Evolutionary conservation across 2,888 invertebrate species (phyloP).

Genomic region (Petrophora chlorosata): DNA sequence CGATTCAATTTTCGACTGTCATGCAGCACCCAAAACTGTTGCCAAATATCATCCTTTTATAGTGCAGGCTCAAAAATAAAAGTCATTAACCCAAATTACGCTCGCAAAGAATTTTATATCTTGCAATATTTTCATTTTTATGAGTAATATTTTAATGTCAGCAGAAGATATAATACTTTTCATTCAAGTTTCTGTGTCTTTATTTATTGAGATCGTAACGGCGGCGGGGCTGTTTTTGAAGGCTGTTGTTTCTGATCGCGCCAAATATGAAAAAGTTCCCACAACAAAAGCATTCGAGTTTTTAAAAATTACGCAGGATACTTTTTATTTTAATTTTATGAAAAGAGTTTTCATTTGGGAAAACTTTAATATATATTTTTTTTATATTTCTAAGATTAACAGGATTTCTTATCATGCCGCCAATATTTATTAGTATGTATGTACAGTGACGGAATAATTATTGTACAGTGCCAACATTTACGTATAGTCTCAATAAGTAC

Average conservation of each 20-base stretch:
- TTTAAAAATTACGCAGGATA: background rate
- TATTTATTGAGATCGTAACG: background rate
- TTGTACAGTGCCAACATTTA: too few relatives aligned
- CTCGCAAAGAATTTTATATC: background rate
- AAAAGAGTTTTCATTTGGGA: too few relatives aligned
- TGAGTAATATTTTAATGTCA: background rate
- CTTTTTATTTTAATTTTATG: too few relatives aligned
- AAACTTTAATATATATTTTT: too few relatives aligned
- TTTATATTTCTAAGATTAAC: too few relatives aligned
- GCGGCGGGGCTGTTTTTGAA: background rate
- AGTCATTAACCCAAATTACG: conserved; percentile 3
- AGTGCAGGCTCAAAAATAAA: conserved; percentile 5
- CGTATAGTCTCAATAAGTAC: too few relatives aligned
- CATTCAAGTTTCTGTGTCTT: background rate
- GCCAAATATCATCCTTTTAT: too few relatives aligned
- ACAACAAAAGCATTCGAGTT: background rate
- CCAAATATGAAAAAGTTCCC: background rate
- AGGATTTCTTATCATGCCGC: too few relatives aligned
- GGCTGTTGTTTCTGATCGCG: background rate
- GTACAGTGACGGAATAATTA: too few relatives aligned
- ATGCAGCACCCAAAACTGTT: too few relatives aligned
- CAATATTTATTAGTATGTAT: too few relatives aligned
- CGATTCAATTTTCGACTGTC: too few relatives aligned
- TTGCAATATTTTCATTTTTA: conserved; percentile 1
- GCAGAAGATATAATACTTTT: background rate